phyloP scores from a whole-genome alignment of 2,888 invertebrate genomes.

The Drosophila basisetae region DNA sequence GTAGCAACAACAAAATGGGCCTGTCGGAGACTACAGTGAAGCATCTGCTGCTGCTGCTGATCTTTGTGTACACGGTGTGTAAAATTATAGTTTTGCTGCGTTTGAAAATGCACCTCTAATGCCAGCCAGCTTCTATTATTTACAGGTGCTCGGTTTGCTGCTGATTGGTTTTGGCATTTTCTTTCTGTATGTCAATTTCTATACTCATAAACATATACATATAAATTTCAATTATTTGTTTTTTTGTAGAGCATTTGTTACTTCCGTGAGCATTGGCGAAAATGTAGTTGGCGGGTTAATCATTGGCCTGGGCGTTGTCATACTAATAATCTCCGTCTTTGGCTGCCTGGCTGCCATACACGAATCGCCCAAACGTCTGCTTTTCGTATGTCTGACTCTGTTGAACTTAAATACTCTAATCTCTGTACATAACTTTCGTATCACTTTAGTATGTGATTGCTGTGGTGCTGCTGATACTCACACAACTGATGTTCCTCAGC shows the following conservation, averaged over 20 bases:
- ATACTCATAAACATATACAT: neutral
- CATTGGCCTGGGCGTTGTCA: constrained; percentile 73
- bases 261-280: constrained; percentile 79
- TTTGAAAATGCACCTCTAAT: neutral
- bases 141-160: constrained; percentile 76
- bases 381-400: constrained; percentile 63
- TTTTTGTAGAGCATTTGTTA: constrained; percentile 36
- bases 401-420: neutral
- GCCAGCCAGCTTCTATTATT: constrained; percentile 23
- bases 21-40: constrained; percentile 76
- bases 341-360: constrained; percentile 81
- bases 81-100: neutral
- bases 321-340: constrained; percentile 74
- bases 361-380: constrained; percentile 69
- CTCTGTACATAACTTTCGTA: neutral
- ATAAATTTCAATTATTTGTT: neutral
- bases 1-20: constrained; percentile 63
- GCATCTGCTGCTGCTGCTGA: constrained; percentile 79
- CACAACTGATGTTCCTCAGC: constrained; percentile 77
- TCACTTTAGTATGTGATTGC: constrained; percentile 64
- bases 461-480: constrained; percentile 69
- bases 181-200: constrained; percentile 67
- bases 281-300: constrained; percentile 80
- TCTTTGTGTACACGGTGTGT: constrained; percentile 81
- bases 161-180: constrained; percentile 80